Conservation (phyloP, 1,140 invertebrate genomes). For the Pseudomyrmex sp. region DNA sequence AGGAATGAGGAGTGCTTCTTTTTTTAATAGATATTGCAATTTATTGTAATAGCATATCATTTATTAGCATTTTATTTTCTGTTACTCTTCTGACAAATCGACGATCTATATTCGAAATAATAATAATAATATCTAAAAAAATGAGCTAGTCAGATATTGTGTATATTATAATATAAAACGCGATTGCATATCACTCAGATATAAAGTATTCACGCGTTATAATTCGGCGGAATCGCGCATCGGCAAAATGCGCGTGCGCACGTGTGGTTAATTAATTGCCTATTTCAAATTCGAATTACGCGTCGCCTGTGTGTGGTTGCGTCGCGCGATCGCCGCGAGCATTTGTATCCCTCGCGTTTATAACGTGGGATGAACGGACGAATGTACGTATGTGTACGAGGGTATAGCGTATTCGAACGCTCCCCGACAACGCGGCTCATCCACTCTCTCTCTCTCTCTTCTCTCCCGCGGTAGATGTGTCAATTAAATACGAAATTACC, state of each 20-base stretch:
- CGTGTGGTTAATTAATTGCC: slow-evolving; percentile 71
- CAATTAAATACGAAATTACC: slow-evolving; percentile 79
- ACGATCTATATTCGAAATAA: too few species aligned
- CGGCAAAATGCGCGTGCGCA: slow-evolving; percentile 8
- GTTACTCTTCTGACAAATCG: background rate
- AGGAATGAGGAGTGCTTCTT: too few species aligned
- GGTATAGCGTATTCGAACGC: slow-evolving; percentile 21
- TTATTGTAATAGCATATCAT: too few species aligned
- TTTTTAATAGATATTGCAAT: too few species aligned
- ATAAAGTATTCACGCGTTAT: slow-evolving; percentile 58
- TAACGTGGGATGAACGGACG: slow-evolving; percentile 21
- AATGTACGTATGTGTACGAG: background rate
- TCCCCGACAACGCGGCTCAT: slow-evolving; percentile 7
- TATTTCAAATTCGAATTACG: slow-evolving; percentile 74
- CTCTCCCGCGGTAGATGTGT: slow-evolving; percentile 41
- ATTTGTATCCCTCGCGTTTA: slow-evolving; percentile 4
- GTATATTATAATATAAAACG: background rate
- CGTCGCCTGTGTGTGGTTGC: slow-evolving; percentile 40
- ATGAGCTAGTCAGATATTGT: background rate
- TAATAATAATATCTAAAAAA: slow-evolving; percentile 4
- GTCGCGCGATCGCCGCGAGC: slow-evolving; percentile 49
- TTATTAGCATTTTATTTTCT: background rate
- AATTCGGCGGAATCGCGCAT: slow-evolving; percentile 43
- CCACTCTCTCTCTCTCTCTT: background rate
- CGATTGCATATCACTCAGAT: slow-evolving; percentile 1